Evolutionary conservation across 2,797 vertebrate species (phyloP), one percentile per base, ranked within the genome.

Genomic region (Anolis apletophallus): DNA sequence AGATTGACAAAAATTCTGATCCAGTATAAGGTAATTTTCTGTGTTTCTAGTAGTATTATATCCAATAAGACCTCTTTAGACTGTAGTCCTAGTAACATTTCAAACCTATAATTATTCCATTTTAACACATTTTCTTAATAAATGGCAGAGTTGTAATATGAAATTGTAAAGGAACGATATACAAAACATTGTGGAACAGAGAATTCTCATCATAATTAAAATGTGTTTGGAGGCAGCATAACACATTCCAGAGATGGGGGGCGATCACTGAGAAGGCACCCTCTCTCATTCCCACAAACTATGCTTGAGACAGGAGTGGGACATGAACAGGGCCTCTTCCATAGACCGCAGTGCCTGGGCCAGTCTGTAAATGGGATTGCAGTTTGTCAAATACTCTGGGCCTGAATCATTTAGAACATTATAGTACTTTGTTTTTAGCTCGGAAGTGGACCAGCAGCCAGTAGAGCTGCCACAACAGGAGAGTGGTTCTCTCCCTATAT

Each of bases 121-220:
- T 1, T 81, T 85, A 59, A 89, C 88, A 75, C 4, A 3, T 13
- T 32, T 74, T 7, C 13, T 84, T 57, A 91, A 55, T 14, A 85
- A 34, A 87, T 50, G 34, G n/a, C 59, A 2, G 14, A 59, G n/a
- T 83, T 11, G 67, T 64, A 32, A 50, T 84, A 36, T 74, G 40
- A 81, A 52, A 1, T 21, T 1, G 3, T 87, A 88, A 83, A 61
- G 67, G 89, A 83, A 71, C 61, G n/a, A 40, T 73, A 91, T 67
- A 23, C n/a, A 1, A 21, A 52, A 54, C 5, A 76, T 61, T 80
- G 50, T 29, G 54, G 29, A 80, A 5, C 40, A 54, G 3, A 57
- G 3, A 80, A 84, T 88, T 93, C 85, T 36, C 55, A 84, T 52
- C 77, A 78, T 68, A 90, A 73, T 5, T 89, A 19, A 79, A 85